Conservation (phyloP, 2,888 invertebrate species). For the Minunthozetes semirufus region DNA sequence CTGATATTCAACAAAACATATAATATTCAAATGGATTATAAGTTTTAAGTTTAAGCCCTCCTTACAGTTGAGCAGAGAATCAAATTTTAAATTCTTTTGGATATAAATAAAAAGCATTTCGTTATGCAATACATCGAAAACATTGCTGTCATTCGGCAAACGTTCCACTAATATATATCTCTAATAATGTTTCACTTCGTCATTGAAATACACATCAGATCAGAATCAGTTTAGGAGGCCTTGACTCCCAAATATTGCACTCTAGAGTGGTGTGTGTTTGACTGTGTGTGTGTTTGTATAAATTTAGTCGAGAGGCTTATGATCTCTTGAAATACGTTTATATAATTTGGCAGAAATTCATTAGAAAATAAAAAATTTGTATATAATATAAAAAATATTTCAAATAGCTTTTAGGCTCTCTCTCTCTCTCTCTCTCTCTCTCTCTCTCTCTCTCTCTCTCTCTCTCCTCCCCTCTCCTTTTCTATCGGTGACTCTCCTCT, state of each 20-base stretch:
- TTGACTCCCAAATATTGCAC: conserved; percentile 28
- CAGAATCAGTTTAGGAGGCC: conserved; percentile 6
- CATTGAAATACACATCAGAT: conserved; percentile 5
- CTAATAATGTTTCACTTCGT: not conserved
- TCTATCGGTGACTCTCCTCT: too few relatives aligned
- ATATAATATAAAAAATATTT: not conserved
- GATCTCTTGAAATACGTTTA: conserved; percentile 11
- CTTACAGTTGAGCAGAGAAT: not conserved
- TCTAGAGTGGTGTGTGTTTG: not conserved
- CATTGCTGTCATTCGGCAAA: not conserved
- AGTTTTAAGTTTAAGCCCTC: not conserved
- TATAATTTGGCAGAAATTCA: conserved; percentile 22
- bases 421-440: conserved; percentile 1
- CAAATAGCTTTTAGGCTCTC: not conserved
- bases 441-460: not conserved
- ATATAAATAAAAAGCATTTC: not conserved
- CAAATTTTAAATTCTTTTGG: not conserved
- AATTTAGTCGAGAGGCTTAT: conserved; percentile 23
- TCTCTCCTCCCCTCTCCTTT: not conserved
- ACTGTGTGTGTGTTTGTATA: not conserved
- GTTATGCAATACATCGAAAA: not conserved
- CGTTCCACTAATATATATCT: not conserved
- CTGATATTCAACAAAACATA: not conserved
- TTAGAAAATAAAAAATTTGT: not conserved
- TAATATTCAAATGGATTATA: not conserved